Conservation (phyloP, 2,797 vertebrate species). For the Darevskia mixta region DNA sequence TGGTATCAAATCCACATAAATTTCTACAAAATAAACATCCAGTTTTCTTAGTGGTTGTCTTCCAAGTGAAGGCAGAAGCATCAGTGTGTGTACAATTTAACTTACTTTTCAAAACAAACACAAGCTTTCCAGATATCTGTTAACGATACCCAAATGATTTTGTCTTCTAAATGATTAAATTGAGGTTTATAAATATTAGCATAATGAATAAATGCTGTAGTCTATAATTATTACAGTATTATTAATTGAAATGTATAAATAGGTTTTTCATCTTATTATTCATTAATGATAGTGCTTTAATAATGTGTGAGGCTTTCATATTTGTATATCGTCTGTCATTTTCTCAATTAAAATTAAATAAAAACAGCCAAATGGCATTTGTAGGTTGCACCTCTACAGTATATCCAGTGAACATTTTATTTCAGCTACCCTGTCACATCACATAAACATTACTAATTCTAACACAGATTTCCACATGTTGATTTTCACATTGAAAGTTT, state of each 20-base stretch:
- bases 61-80: neutral
- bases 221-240: neutral
- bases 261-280: constrained; percentile 2
- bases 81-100: neutral
- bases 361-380: neutral
- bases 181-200: neutral
- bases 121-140: neutral
- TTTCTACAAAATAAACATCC: neutral
- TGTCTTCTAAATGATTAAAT: neutral
- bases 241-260: neutral
- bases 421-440: neutral
- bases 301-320: neutral
- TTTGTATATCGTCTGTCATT: neutral
- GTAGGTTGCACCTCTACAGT: too few relatives aligned
- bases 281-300: constrained; percentile 3
- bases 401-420: neutral
- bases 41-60: neutral
- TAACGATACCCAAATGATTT: neutral
- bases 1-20: neutral
- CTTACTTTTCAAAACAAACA: neutral
- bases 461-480: neutral
- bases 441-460: neutral
- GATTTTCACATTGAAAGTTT: neutral
- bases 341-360: neutral
- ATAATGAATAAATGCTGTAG: neutral